Conservation (phyloP, 2,797 vertebrate genomes). For the Pseudocheirus occidentalis region DNA sequence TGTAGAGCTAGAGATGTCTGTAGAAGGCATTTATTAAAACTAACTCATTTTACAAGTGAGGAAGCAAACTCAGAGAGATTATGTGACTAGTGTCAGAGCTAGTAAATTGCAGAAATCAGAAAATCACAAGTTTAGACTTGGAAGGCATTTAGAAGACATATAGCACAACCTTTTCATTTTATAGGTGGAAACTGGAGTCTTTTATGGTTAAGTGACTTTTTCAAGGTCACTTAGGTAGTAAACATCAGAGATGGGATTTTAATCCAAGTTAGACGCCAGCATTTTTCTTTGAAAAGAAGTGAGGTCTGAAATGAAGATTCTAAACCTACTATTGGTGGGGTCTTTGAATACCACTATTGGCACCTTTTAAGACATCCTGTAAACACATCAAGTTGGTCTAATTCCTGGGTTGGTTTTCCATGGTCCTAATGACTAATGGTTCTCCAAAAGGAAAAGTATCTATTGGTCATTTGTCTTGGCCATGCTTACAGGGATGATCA, state of each 20-base stretch:
- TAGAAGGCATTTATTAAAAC: background rate
- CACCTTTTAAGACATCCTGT: background rate
- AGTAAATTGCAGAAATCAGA: background rate
- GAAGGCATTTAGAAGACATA: background rate
- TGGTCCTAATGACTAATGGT: background rate
- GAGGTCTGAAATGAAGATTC: background rate
- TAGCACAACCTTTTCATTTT: background rate
- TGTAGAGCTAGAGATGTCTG: background rate
- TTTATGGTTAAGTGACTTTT: background rate
- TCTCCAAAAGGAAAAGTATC: background rate
- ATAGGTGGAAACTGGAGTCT: background rate
- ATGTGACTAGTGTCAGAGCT: background rate
- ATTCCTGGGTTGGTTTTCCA: background rate
- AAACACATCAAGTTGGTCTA: background rate
- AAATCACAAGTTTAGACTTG: background rate
- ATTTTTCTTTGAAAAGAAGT: conserved; percentile 1
- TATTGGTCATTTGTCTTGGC: background rate
- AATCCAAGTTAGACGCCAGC: background rate
- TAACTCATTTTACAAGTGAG: background rate
- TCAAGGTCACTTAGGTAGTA: background rate
- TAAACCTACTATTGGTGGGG: background rate
- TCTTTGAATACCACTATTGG: background rate
- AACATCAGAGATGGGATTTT: background rate
- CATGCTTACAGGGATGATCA: background rate
- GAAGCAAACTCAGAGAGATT: background rate